Conservation (phyloP, 2,888 invertebrate species). For the Cantharis flavilabris region DNA sequence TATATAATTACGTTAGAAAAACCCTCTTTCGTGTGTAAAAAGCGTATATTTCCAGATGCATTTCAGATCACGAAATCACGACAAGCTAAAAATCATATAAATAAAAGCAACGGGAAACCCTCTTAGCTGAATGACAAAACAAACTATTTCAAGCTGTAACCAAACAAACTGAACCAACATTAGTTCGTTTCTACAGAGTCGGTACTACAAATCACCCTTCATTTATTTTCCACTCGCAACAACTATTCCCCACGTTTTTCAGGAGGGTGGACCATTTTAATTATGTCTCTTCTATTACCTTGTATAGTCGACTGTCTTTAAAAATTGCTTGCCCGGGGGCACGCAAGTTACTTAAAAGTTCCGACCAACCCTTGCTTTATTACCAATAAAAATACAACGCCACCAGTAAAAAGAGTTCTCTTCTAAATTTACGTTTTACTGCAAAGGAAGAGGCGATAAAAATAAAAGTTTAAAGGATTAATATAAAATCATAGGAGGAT, state of each 20-base stretch:
- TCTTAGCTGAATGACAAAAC: slow-evolving; percentile 33
- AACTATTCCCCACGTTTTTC: slow-evolving; percentile 22
- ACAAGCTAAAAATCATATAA: slow-evolving; percentile 22
- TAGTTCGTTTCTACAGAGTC: slow-evolving; percentile 29
- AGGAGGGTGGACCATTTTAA: slow-evolving; percentile 37
- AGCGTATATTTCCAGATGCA: slow-evolving; percentile 9
- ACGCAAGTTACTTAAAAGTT: slow-evolving; percentile 27
- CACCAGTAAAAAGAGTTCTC: slow-evolving; percentile 20
- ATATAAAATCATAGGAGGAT: slow-evolving; percentile 32
- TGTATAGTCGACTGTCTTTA: slow-evolving; percentile 26
- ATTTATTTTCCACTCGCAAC: slow-evolving; percentile 34
- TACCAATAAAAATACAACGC: slow-evolving; percentile 30
- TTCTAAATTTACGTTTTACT: slow-evolving; percentile 29
- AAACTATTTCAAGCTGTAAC: slow-evolving; percentile 32
- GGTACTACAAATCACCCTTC: slow-evolving; percentile 39
- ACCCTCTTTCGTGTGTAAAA: slow-evolving; percentile 14
- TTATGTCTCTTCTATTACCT: slow-evolving; percentile 34
- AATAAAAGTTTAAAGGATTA: slow-evolving; percentile 32
- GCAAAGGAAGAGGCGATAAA: slow-evolving; percentile 27
- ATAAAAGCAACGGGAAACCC: slow-evolving; percentile 27
- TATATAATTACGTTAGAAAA: slow-evolving; percentile 10
- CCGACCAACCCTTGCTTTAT: slow-evolving; percentile 33
- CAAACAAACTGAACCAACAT: slow-evolving; percentile 32
- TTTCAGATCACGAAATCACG: slow-evolving; percentile 25
- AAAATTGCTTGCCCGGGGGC: slow-evolving; percentile 27